Evolutionary conservation across 2,113 vertebrate species (phyloP).

Genomic region (Microcebus jonahi): DNA sequence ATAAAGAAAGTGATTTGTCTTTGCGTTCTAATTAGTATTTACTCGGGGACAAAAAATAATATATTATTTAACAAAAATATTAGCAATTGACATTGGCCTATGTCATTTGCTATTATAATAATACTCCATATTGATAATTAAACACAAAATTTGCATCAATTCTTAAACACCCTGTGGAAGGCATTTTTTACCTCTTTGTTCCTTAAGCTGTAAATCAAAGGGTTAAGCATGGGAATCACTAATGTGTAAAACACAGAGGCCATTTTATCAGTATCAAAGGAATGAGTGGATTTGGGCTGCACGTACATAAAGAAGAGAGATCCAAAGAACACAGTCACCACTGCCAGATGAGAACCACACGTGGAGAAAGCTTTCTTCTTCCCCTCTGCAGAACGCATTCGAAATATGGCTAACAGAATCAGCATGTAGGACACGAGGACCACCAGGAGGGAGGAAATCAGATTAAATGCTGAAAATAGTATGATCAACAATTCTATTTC

Average conservation of each 20-base stretch:
- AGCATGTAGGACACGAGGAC: constrained; percentile 72
- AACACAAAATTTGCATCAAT: background rate
- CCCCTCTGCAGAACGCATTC: constrained; percentile 46
- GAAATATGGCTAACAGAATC: constrained; percentile 58
- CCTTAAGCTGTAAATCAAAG: constrained; percentile 77
- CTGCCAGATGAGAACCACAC: constrained; percentile 59
- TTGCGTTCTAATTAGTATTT: no score
- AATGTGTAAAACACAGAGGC: constrained; percentile 72
- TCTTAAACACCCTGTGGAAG: constrained; percentile 54
- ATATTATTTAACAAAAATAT: no score
- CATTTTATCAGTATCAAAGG: constrained; percentile 57
- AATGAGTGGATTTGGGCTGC: constrained; percentile 55
- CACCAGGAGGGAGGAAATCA: constrained; percentile 59
- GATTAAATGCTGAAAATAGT: background rate
- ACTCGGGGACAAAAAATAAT: no score
- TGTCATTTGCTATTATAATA: no score
- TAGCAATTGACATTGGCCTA: no score
- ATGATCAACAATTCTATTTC: constrained; percentile 62
- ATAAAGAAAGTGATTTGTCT: no score
- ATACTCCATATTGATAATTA: background rate
- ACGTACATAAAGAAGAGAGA: constrained; percentile 64
- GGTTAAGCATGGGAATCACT: constrained; percentile 81
- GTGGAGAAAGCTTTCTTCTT: constrained; percentile 76
- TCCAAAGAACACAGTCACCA: constrained; percentile 58
- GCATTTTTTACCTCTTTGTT: constrained; percentile 79